Percentiles rank a stretch among this genome's conserved stretches.
Evolutionary conservation across 2,797 vertebrate genomes (phyloP).

Genomic region (Poeciliopsis gracilis): DNA sequence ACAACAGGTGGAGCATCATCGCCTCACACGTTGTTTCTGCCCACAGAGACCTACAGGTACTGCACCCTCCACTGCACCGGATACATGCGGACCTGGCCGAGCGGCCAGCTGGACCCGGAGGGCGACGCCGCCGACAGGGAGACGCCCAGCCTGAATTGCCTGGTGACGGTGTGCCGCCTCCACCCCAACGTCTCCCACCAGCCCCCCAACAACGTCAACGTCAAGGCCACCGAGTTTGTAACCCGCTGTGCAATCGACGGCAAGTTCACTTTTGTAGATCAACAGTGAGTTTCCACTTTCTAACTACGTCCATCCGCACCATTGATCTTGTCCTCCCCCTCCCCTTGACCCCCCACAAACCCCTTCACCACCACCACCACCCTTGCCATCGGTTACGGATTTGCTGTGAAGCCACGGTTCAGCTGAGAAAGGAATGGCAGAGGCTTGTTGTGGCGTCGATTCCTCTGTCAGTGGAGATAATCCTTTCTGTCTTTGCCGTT

Average conservation of each 20-base stretch:
- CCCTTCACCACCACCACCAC: neutral
- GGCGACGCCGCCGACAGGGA: conserved; percentile 85
- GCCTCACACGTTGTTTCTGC: neutral
- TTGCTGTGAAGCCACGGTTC: conserved; percentile 19
- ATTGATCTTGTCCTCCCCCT: neutral
- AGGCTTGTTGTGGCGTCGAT: conserved; percentile 16
- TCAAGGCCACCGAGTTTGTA: conserved; percentile 90
- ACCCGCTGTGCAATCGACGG: conserved; percentile 95
- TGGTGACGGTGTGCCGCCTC: conserved; percentile 91
- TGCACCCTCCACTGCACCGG: conserved; percentile 97
- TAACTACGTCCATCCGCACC: neutral
- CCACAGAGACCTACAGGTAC: conserved; percentile 85
- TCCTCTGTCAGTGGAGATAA: conserved; percentile 49
- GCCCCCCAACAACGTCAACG: conserved; percentile 83
- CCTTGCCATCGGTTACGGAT: neutral
- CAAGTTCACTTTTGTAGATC: conserved; percentile 96
- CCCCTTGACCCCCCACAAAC: neutral
- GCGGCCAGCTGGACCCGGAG: conserved; percentile 89
- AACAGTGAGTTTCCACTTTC: conserved; percentile 84
- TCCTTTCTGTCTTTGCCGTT: conserved; percentile 66
- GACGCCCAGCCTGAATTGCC: conserved; percentile 88
- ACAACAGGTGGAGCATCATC: neutral
- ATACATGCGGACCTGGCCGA: conserved; percentile 92
- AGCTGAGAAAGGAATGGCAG: conserved; percentile 49
- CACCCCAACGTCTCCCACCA: conserved; percentile 85